A percentile compares a stretch with the other conserved stretches of the same genome.
Conservation (phyloP, 2,888 invertebrate species). For the Patella caerulea region DNA sequence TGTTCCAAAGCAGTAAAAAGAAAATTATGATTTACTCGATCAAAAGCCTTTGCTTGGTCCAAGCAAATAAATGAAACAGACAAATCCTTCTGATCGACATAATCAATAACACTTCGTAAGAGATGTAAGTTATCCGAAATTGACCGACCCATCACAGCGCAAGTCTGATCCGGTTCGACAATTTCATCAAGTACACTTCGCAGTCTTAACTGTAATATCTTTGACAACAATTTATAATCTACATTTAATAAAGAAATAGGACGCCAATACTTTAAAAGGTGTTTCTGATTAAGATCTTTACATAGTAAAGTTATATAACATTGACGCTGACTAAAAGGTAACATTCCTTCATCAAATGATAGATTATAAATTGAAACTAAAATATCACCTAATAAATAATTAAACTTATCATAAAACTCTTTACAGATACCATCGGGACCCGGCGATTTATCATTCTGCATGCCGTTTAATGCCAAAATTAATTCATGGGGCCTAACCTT, state of each 20-base stretch:
- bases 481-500: slow-evolving; percentile 13
- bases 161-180: slow-evolving; percentile 42
- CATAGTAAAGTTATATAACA: slow-evolving; percentile 36
- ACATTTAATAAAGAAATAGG: slow-evolving; percentile 45
- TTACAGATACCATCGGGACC: slow-evolving; percentile 41
- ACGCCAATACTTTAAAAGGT: slow-evolving; percentile 38
- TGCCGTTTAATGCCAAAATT: slow-evolving; percentile 23
- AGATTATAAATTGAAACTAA: slow-evolving; percentile 25
- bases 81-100: slow-evolving; percentile 39
- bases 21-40: slow-evolving; percentile 42
- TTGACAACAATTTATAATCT: slow-evolving; percentile 45
- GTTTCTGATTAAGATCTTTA: slow-evolving; percentile 36
- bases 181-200: slow-evolving; percentile 32
- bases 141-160: slow-evolving; percentile 38
- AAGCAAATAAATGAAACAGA: slow-evolving; percentile 36
- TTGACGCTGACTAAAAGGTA: slow-evolving; percentile 15
- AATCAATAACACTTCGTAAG: slow-evolving; percentile 38
- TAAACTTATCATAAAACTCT: slow-evolving; percentile 38
- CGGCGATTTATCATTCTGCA: slow-evolving; percentile 35
- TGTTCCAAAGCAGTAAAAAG: slow-evolving; percentile 34
- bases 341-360: slow-evolving; percentile 22
- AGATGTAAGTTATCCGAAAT: slow-evolving; percentile 45
- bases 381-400: slow-evolving; percentile 25
- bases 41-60: slow-evolving; percentile 50
- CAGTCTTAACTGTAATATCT: slow-evolving; percentile 39